phyloP scores from a whole-genome alignment of 2,797 vertebrate genomes.

The Sebastiscus tertius region DNA sequence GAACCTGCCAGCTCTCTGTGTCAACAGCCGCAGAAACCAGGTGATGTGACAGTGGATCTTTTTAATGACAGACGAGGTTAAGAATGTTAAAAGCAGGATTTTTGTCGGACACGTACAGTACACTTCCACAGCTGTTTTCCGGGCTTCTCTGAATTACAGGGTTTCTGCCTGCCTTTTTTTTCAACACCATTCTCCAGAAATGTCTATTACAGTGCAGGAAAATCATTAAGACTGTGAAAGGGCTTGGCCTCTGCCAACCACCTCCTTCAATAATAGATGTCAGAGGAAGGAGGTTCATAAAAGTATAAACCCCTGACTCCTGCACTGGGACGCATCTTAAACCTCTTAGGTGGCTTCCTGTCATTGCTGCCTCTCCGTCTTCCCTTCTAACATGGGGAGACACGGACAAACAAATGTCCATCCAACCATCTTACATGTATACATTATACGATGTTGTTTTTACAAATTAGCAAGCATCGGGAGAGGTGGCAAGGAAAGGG shows the following conservation, averaged over 20 bases:
- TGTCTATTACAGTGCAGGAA: constrained; percentile 61
- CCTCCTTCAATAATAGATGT: constrained; percentile 80
- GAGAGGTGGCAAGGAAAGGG: background rate
- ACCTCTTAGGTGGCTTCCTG: constrained; percentile 44
- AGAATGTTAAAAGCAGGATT: constrained; percentile 82
- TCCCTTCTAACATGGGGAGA: background rate
- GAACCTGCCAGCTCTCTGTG: constrained; percentile 18
- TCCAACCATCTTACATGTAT: background rate
- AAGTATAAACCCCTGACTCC: constrained; percentile 79
- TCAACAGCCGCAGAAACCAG: constrained; percentile 62
- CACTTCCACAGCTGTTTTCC: constrained; percentile 67
- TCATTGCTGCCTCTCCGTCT: constrained; percentile 14
- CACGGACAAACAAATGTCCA: background rate
- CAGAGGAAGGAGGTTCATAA: constrained; percentile 76
- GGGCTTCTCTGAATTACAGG: constrained; percentile 72
- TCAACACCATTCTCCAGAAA: constrained; percentile 41
- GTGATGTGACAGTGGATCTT: constrained; percentile 68
- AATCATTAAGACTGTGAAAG: constrained; percentile 67
- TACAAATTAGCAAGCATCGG: background rate
- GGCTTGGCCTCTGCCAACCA: constrained; percentile 65
- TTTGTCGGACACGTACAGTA: background rate
- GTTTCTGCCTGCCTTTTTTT: constrained; percentile 49
- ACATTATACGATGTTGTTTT: background rate
- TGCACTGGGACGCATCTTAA: constrained; percentile 42
- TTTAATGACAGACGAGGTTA: constrained; percentile 78